Evolutionary conservation across 2,888 invertebrate species (phyloP).

Genomic region (Gryllus longicercus): DNA sequence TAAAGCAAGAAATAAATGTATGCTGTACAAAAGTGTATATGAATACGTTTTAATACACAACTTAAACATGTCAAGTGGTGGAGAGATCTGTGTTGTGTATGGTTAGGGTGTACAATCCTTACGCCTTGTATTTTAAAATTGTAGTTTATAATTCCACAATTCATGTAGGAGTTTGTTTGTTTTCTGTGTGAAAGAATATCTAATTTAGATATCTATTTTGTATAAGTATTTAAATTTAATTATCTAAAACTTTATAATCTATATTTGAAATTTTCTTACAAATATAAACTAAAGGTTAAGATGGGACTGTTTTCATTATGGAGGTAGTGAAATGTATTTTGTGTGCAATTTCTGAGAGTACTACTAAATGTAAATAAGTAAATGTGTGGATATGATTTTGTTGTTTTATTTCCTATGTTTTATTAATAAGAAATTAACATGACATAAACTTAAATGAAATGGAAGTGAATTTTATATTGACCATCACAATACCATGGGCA

Average conservation of each 20-base stretch:
- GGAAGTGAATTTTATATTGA: too few relatives aligned
- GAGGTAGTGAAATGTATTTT: background rate
- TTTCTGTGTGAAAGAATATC: background rate
- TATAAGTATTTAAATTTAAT: background rate
- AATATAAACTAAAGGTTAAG: background rate
- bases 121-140: too few relatives aligned
- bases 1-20: too few relatives aligned
- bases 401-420: background rate
- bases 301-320: background rate
- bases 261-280: background rate
- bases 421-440: background rate
- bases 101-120: too few relatives aligned
- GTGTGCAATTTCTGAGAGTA: background rate
- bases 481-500: too few relatives aligned
- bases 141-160: too few relatives aligned
- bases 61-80: too few relatives aligned
- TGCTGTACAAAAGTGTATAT: too few relatives aligned
- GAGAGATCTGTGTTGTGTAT: too few relatives aligned
- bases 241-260: constrained; percentile 1
- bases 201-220: background rate
- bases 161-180: too few relatives aligned
- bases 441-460: too few relatives aligned
- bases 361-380: constrained; percentile 4
- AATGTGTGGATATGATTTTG: background rate
- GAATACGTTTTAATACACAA: too few relatives aligned